phyloP scores from a whole-genome alignment of 2,888 invertebrate species.

The Drosophila paranaensis region DNA sequence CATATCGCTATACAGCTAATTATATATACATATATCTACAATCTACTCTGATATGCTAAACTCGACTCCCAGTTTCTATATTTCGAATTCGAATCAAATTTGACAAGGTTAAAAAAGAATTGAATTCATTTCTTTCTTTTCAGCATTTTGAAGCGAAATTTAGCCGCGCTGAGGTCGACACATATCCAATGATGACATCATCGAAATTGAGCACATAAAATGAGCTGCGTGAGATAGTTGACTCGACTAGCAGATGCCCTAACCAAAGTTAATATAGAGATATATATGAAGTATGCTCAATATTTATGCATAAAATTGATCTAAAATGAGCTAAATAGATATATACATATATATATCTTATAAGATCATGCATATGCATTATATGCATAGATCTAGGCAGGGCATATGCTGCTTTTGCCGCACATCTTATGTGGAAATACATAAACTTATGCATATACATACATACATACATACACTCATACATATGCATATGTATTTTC shows the following conservation, averaged over 20 bases:
- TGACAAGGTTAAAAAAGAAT: not conserved
- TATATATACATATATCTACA: not conserved
- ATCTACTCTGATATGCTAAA: not conserved
- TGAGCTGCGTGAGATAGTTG: not conserved
- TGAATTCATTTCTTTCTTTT: constrained; percentile 4
- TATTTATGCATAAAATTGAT: too few relatives aligned
- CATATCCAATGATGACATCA: constrained; percentile 42
- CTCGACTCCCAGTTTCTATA: not conserved
- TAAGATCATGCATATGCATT: not conserved
- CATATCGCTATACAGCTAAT: not conserved
- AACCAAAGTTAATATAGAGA: not conserved
- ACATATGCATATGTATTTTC: not conserved
- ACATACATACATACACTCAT: not conserved
- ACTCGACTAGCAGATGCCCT: not conserved
- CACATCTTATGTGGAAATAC: constrained; percentile 11
- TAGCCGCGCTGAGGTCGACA: constrained; percentile 24
- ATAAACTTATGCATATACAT: not conserved
- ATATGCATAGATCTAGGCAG: not conserved
- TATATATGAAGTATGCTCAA: not conserved
- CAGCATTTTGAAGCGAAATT: constrained; percentile 7
- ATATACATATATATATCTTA: not conserved
- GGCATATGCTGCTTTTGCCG: not conserved
- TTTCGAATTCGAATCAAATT: not conserved
- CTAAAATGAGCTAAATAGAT: too few relatives aligned
- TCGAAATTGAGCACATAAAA: constrained; percentile 19